Base-by-base conservation (phyloP, 1,140 invertebrate species). In the Cherax quadricarinatus region DNA sequence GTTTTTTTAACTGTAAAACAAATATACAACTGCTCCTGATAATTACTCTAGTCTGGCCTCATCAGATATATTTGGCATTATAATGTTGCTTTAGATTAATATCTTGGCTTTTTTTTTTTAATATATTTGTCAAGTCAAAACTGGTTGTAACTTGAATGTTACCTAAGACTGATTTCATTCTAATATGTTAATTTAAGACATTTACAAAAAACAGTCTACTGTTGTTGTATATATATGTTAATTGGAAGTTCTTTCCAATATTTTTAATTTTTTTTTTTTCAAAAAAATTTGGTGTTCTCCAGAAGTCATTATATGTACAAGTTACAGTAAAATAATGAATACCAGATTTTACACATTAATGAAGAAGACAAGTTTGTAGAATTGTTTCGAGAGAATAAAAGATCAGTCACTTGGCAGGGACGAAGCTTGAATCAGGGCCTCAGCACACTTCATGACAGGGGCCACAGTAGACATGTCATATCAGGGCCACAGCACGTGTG, bases 41-140 rank as follows among this genome's bases (percentile, higher is more conserved):
- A 91, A 91, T 91, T 86, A 91, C 89, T 91, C 89, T 91, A 91
- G 89, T 91, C 89, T 91, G 89, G 84, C 89, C 89, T 91, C 83
- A 86, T 91, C 89, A 91, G 89, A 91, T 91, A 86, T 91, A 78
- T 91, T 91, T 86, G 89, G 89, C 89, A 91, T 91, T 91, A 91
- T 91, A 81, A 91, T 86, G 78, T 90, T 90, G 82, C 81, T 91
- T 91, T 91, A 91, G 83, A 86, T 62, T 86, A 73, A 57, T 89
- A 66, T 85, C 70, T 30, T 84, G 62, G 53, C 49, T 49, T 62
- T 48, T 79, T 79, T 12, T 57, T 57, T 57, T 41, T 57, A 10
- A 10, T 57, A 57, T 14, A 49, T 60, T 60, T 53, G 41, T 84
- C 21, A 79, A 79, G 73, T 90, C 81, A 82, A 57, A 41, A 73